phyloP scores from a whole-genome alignment of 2,113 vertebrate species.

The Actenoides lindsayi region DNA sequence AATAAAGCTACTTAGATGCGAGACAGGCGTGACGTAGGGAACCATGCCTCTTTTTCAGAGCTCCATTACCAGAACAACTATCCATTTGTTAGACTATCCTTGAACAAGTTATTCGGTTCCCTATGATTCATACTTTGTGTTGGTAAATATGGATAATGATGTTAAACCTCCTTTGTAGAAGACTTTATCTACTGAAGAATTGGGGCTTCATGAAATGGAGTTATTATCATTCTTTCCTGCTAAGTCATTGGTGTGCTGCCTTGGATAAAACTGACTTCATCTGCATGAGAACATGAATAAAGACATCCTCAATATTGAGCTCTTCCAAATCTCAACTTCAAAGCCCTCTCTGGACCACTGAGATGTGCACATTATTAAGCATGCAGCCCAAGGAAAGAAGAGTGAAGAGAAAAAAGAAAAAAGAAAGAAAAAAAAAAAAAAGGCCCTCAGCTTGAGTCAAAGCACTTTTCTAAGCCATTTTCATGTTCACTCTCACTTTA shows the following conservation, averaged over 20 bases:
- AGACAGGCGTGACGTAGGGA: not conserved
- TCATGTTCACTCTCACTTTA: not conserved
- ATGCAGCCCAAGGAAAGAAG: not conserved
- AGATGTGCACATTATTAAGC: slow-evolving; percentile 3
- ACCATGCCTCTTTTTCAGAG: not conserved
- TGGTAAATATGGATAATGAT: not conserved
- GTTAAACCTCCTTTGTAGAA: not conserved
- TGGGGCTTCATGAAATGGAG: not conserved
- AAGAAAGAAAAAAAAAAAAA: not conserved
- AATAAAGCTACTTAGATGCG: accelerated
- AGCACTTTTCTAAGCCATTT: slow-evolving; percentile 31
- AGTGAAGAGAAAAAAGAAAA: not conserved
- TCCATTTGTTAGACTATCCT: not conserved
- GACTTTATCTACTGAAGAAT: not conserved
- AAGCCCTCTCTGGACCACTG: not conserved
- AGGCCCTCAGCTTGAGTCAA: not conserved
- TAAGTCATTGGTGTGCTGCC: not conserved
- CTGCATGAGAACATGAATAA: not conserved
- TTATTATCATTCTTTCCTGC: not conserved
- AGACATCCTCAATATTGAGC: not conserved
- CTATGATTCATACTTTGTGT: not conserved
- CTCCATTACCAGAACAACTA: not conserved
- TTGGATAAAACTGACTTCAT: slow-evolving; percentile 5
- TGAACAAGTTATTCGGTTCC: not conserved
- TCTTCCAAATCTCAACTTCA: slow-evolving; percentile 13